These are phyloP conservation scores for Pristionchus japonicus DNA, from an alignment of 2,888 invertebrate genomes.

Conservation along the genomic window DNA sequence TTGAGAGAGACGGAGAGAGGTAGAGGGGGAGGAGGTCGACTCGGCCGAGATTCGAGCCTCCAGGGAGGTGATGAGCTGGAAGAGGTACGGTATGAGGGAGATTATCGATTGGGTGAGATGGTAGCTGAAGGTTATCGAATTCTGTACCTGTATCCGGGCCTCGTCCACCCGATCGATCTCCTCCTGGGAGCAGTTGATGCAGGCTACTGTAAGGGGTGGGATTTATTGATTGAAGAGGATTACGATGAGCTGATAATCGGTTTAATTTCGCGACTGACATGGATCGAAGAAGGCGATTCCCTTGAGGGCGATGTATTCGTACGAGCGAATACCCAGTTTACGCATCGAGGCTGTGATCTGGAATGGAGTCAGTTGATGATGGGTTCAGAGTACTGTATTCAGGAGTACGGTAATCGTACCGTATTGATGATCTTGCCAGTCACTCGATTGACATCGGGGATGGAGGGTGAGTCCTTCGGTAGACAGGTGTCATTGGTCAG, in stretches of 20 bases:
- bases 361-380: neutral
- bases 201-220: conserved; percentile 23
- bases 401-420: too few relatives aligned
- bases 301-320: conserved; percentile 97
- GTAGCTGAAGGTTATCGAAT: too few relatives aligned
- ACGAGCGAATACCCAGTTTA: conserved; percentile 95
- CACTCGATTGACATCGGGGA: conserved; percentile 71
- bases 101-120: neutral
- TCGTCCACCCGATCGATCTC: conserved; percentile 22
- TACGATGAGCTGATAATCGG: too few relatives aligned
- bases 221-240: neutral
- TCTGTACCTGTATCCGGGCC: neutral
- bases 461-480: conserved; percentile 80
- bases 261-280: too few relatives aligned
- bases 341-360: conserved; percentile 89
- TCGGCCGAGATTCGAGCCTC: conserved; percentile 64
- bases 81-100: neutral
- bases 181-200: neutral
- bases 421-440: neutral
- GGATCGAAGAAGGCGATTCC: conserved; percentile 96
- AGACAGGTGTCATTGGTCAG: conserved; percentile 97
- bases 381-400: neutral
- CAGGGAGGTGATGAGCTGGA: neutral
- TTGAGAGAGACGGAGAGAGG: conserved; percentile 33
- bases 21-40: conserved; percentile 40